phyloP scores from a whole-genome alignment of 92 coral and sea anemone species.

The Heliopora coerulea region DNA sequence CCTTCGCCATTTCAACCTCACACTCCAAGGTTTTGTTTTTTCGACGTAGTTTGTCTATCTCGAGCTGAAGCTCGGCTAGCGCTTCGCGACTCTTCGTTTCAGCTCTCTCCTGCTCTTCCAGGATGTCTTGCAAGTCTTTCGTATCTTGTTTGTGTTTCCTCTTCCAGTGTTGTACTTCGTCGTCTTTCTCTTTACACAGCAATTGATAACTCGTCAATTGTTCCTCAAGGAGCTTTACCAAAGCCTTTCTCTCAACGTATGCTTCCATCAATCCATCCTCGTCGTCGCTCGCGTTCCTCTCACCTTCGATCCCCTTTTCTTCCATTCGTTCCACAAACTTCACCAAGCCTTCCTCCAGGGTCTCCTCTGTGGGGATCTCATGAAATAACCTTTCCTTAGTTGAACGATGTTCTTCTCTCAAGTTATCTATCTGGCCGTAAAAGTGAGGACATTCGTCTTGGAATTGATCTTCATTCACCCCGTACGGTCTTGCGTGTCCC shows the following conservation, averaged over 20 bases:
- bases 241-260: not conserved
- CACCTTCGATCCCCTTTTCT: not conserved
- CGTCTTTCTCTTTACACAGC: slow-evolving; percentile 27
- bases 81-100: slow-evolving; percentile 17
- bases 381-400: not conserved
- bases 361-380: no score
- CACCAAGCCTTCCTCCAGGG: slow-evolving; percentile 12
- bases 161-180: slow-evolving; percentile 29
- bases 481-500: no score
- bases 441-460: no score
- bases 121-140: not conserved
- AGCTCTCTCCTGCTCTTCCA: slow-evolving; percentile 28
- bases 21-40: slow-evolving; percentile 22
- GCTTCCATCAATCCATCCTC: not conserved
- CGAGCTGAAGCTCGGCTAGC: slow-evolving; percentile 8
- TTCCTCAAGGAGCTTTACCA: slow-evolving; percentile 13
- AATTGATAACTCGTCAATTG: slow-evolving; percentile 15
- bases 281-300: not conserved
- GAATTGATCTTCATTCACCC: no score
- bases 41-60: slow-evolving; percentile 23
- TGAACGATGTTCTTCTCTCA: not conserved
- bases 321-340: slow-evolving; percentile 6
- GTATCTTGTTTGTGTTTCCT: slow-evolving; percentile 37
- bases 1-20: slow-evolving; percentile 23
- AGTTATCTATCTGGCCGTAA: no score